A percentile compares a stretch with the other conserved stretches of the same genome.
Conservation (phyloP, 2,888 invertebrate genomes). For the Pseudococcus longispinus region DNA sequence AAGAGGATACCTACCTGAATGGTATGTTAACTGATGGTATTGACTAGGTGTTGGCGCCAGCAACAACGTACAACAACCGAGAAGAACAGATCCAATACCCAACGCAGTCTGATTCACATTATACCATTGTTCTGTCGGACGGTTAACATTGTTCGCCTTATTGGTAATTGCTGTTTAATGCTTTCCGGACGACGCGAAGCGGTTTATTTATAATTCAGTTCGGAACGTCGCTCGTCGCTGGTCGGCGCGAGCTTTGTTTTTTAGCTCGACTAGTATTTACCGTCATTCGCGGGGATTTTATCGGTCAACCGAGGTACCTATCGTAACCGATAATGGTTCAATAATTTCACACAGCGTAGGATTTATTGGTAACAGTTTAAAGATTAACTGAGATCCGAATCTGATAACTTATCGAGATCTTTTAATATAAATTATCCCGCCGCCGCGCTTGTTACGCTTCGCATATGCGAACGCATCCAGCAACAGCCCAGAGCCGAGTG, state of each 20-base stretch:
- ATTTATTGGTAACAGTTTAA: slow-evolving; percentile 48
- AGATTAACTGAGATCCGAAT: slow-evolving; percentile 50
- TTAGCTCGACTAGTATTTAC: slow-evolving; percentile 15
- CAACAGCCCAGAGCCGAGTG: background rate
- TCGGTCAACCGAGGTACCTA: background rate
- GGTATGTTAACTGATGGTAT: slow-evolving; percentile 53
- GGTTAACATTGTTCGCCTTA: slow-evolving; percentile 55
- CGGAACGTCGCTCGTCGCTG: background rate
- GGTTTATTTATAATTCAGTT: slow-evolving; percentile 53
- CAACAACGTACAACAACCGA: slow-evolving; percentile 1
- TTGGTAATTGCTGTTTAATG: slow-evolving; percentile 56
- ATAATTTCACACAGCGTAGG: slow-evolving; percentile 41
- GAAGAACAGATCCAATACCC: slow-evolving; percentile 41
- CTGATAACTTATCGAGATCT: slow-evolving; percentile 38
- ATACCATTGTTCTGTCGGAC: slow-evolving; percentile 53
- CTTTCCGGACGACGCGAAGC: slow-evolving; percentile 35
- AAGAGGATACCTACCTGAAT: slow-evolving; percentile 47
- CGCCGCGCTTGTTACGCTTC: no score
- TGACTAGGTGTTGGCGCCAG: slow-evolving; percentile 56
- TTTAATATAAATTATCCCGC: slow-evolving; percentile 15
- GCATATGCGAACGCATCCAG: no score
- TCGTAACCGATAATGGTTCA: slow-evolving; percentile 53
- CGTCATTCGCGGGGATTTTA: slow-evolving; percentile 37
- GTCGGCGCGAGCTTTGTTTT: slow-evolving; percentile 52
- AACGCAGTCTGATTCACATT: slow-evolving; percentile 53